A percentile compares a stretch with the other conserved stretches of the same genome.
Evolutionary conservation across 1,140 invertebrate species (phyloP).

Genomic region (Aphelenchoides besseyi): DNA sequence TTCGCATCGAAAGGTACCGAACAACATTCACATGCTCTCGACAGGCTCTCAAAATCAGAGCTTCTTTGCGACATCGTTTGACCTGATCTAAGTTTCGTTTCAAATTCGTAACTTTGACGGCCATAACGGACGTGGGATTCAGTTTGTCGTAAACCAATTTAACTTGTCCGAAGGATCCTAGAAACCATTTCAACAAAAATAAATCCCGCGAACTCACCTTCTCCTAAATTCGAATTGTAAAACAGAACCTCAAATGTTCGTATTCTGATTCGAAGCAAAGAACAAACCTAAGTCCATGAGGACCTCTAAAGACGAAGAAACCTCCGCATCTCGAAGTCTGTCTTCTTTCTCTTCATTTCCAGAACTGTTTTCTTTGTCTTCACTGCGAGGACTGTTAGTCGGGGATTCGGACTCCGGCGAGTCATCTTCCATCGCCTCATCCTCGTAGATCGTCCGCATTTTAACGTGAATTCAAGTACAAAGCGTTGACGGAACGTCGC

Average conservation of each 20-base stretch:
- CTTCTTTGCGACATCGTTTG: conserved; percentile 27
- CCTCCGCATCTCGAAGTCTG: no score
- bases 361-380: no score
- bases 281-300: no score
- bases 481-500: no score
- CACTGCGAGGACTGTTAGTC: no score
- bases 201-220: conserved; percentile 33
- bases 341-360: no score
- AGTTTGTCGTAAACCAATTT: conserved; percentile 35
- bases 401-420: no score
- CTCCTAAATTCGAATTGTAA: conserved; percentile 34
- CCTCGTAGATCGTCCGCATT: no score
- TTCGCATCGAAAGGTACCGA: conserved; percentile 36
- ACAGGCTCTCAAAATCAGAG: conserved; percentile 27
- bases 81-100: neutral
- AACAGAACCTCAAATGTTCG: neutral
- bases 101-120: conserved; percentile 39
- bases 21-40: conserved; percentile 34
- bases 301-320: no score
- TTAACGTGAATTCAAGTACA: no score
- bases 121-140: conserved; percentile 27
- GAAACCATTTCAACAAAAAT: conserved; percentile 3
- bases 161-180: conserved; percentile 46
- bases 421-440: no score
- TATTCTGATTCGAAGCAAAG: neutral